These are phyloP conservation scores for Euwallacea fornicatus DNA, from an alignment of 1,140 invertebrate species.

Conservation along the genomic window DNA sequence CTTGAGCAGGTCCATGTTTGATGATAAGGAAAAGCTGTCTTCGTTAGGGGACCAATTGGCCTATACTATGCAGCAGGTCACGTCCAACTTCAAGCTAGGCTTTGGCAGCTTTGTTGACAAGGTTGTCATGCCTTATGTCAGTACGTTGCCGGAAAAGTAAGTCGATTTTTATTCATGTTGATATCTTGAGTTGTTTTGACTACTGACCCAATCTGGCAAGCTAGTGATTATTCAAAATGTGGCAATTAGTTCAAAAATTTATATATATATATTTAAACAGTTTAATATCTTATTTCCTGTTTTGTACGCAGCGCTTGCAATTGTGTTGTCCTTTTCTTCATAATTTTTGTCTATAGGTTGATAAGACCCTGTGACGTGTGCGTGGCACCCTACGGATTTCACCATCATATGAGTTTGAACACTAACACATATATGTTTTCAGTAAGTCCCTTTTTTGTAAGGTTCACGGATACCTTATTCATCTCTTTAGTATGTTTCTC, in stretches of 20 bases:
- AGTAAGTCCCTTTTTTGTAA: slow-evolving; percentile 50
- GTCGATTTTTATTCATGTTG: slow-evolving; percentile 38
- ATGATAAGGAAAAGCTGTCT: slow-evolving; percentile 69
- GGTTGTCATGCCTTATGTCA: slow-evolving; percentile 77
- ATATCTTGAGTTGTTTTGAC: neutral
- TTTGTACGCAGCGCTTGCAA: neutral
- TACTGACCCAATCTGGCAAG: too few species aligned
- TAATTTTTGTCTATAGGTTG: slow-evolving; percentile 51
- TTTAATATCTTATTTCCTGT: neutral
- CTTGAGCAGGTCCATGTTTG: slow-evolving; percentile 76
- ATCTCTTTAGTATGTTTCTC: slow-evolving; percentile 7
- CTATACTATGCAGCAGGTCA: slow-evolving; percentile 72
- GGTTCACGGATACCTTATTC: neutral
- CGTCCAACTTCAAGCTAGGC: slow-evolving; percentile 78
- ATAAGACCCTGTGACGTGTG: slow-evolving; percentile 64
- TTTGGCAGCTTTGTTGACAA: slow-evolving; percentile 92
- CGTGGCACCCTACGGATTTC: slow-evolving; percentile 70
- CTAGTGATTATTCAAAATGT: too few species aligned
- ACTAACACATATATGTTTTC: slow-evolving; percentile 63
- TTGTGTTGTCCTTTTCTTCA: slow-evolving; percentile 16
- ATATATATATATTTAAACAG: neutral
- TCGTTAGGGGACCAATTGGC: slow-evolving; percentile 66
- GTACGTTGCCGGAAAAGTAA: slow-evolving; percentile 60
- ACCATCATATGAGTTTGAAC: slow-evolving; percentile 70
- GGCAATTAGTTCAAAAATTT: neutral